A percentile compares a stretch with the other conserved stretches of the same genome.
Evolutionary conservation across 2,113 vertebrate genomes (phyloP).

Genomic region (Rhynchomys soricoides): DNA sequence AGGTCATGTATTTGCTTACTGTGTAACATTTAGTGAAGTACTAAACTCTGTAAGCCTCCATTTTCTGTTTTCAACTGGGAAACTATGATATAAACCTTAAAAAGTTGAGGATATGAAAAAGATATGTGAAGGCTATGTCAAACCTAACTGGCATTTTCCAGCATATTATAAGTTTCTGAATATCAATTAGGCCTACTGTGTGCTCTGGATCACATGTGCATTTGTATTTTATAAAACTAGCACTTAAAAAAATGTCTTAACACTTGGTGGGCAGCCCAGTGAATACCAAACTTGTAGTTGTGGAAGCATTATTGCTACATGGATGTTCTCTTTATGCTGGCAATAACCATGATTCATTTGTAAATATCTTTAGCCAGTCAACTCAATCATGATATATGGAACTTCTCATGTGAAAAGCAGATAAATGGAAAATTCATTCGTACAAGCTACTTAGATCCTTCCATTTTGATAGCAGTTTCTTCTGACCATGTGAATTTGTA

Average conservation of each 20-base stretch:
- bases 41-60: background rate
- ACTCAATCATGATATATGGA: background rate
- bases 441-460: background rate
- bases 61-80: background rate
- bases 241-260: background rate
- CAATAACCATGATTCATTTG: background rate
- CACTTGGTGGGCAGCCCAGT: background rate
- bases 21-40: background rate
- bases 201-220: background rate
- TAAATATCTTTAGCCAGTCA: background rate
- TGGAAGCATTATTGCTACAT: background rate
- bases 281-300: background rate
- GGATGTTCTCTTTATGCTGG: background rate
- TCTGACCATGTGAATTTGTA: background rate
- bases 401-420: background rate
- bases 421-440: background rate
- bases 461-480: background rate
- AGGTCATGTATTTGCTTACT: background rate
- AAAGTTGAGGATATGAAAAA: conserved; percentile 21
- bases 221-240: background rate
- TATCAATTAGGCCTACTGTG: background rate
- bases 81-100: background rate
- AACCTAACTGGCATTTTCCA: background rate
- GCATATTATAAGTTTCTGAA: conserved; percentile 4
- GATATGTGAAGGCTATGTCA: background rate